Evolutionary conservation across 2,113 vertebrate genomes (phyloP).

Genomic region (Tychaedon coryphoeus): DNA sequence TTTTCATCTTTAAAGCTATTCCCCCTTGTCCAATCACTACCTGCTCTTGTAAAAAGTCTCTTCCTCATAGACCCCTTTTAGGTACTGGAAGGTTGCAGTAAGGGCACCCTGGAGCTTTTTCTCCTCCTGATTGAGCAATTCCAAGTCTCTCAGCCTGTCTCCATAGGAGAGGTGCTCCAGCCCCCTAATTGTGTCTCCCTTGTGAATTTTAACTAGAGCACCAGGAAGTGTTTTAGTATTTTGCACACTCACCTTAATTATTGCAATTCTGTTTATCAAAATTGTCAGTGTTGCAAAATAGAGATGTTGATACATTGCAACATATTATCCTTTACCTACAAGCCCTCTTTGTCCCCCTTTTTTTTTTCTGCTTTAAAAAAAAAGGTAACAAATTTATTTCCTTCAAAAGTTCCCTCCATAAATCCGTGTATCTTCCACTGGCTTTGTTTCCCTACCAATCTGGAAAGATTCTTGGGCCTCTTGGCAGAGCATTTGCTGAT

Average conservation of each 20-base stretch:
- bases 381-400: background rate
- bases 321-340: background rate
- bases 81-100: background rate
- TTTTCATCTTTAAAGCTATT: background rate
- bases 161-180: background rate
- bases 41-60: background rate
- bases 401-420: background rate
- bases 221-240: background rate
- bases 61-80: background rate
- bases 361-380: background rate
- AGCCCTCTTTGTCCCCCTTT: background rate
- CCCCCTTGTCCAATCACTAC: too few species aligned
- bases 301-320: background rate
- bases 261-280: background rate
- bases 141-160: background rate
- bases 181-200: background rate
- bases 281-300: background rate
- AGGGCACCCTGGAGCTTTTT: background rate
- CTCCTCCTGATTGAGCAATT: background rate
- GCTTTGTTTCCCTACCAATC: accelerated
- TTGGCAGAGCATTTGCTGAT: background rate
- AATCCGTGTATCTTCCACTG: background rate
- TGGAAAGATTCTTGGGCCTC: background rate
- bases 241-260: background rate
- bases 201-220: background rate